Evolutionary conservation across 2,888 invertebrate species (phyloP).

Genomic region (Ochropleura plecta): DNA sequence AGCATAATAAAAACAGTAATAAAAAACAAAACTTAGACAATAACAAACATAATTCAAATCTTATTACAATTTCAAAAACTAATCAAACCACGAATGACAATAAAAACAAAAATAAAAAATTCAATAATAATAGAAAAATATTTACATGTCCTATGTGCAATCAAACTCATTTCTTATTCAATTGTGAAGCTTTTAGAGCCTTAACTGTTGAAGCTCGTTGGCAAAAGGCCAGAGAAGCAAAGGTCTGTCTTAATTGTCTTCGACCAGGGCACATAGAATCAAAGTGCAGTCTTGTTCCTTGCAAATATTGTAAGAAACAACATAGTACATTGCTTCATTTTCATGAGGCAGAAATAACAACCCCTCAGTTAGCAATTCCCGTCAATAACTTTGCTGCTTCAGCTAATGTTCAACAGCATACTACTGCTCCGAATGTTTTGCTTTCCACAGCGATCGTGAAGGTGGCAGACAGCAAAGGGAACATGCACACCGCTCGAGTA

Average conservation of each 20-base stretch:
- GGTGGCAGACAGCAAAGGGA: slow-evolving; percentile 2
- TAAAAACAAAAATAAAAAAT: neutral
- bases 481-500: neutral
- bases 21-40: neutral
- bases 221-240: neutral
- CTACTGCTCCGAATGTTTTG: neutral
- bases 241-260: neutral
- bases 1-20: neutral
- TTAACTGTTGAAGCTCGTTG: neutral
- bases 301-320: slow-evolving; percentile 3
- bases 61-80: too few species aligned
- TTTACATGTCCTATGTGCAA: neutral
- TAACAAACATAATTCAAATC: neutral
- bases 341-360: neutral
- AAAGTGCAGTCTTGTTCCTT: neutral
- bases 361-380: neutral
- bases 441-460: slow-evolving; percentile 4
- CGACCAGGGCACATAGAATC: neutral
- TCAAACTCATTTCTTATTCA: neutral
- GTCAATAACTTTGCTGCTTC: neutral
- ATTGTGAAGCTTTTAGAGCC: slow-evolving; percentile 5
- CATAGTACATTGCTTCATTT: neutral
- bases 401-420: slow-evolving; percentile 1
- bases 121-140: slow-evolving; percentile 3
- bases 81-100: neutral